Evolutionary conservation across 53 echinoderm and acorn worm species (phyloP), one percentile per base, ranked within the genome.

Genomic region (Holothuria leucospilota): DNA sequence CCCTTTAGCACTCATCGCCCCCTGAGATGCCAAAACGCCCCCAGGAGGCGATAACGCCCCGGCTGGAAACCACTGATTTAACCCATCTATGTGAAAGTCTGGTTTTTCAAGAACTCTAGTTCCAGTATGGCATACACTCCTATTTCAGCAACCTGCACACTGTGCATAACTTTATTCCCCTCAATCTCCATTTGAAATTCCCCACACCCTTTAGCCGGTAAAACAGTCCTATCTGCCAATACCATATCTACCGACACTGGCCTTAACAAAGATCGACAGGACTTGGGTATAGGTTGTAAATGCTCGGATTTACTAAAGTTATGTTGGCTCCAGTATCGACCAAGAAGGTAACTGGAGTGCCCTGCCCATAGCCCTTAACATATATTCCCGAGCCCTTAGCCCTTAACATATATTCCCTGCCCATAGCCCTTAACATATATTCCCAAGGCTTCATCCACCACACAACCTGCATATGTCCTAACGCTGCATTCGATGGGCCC

Each of bases 401-500:
- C 49, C 49, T 41, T 10, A 51, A n/a, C n/a, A n/a, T n/a, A n/a
- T n/a, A n/a, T 75, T 13, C 77, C 77, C 24, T 75, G 77, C 77
- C 42, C 51, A 20, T 20, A 20, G n/a, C 75, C 51, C 14, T 75
- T 25, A 46, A 73, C 42, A 41, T 18, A 75, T 75, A 75, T 75
- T 51, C 75, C 75, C 29, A 13, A 69, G 21, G 40, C 75, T 75
- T 29, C 39, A 21, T 75, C 75, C 49, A n/a, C n/a, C n/a, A n/a
- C 51, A 42, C 75, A 75, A 28, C 49, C 75, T n/a, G n/a, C n/a
- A n/a, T n/a, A n/a, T 75, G 75, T 75, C 75, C 75, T 75, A 16
- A 75, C 75, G 75, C 75, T 75, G 13, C 24, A 29, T 46, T 21
- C 75, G 11, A 26, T n/a, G 53, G 75, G 75, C 75, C 75, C 49